Conservation (phyloP, 2,888 invertebrate genomes). For the Notodonta ziczac region DNA sequence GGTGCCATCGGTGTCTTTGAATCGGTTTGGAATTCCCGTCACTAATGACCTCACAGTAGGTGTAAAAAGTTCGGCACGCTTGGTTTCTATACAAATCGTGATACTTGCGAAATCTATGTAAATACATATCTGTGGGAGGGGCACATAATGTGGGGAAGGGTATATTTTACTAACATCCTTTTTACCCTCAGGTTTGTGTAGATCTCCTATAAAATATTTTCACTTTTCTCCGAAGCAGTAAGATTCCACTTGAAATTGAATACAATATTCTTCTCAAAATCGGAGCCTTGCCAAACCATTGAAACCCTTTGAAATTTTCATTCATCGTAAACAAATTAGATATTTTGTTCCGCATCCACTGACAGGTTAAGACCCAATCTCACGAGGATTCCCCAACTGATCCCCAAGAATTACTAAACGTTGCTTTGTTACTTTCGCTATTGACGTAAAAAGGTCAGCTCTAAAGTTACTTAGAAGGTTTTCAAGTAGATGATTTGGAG, state of each 20-base stretch:
- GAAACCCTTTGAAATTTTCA: constrained; percentile 25
- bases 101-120: too few species aligned
- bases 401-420: constrained; percentile 14
- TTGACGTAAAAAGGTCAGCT: constrained; percentile 9
- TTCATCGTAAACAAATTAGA: constrained; percentile 35
- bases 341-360: constrained; percentile 29
- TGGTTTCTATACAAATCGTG: too few species aligned
- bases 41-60: too few species aligned
- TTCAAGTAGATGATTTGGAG: not conserved
- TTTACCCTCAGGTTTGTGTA: too few species aligned
- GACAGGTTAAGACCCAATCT: constrained; percentile 37
- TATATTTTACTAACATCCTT: too few species aligned
- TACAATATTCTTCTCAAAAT: not conserved
- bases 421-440: constrained; percentile 23
- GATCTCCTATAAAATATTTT: too few species aligned
- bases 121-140: too few species aligned
- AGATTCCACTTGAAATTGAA: not conserved
- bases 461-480: constrained; percentile 1
- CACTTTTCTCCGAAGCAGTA: too few species aligned
- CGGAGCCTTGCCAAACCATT: constrained; percentile 22
- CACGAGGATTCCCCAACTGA: constrained; percentile 20
- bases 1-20: too few species aligned
- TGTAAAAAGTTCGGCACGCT: too few species aligned
- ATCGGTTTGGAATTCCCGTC: too few species aligned
- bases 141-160: too few species aligned